Base-by-base conservation (phyloP, 2,113 vertebrate species). In the Zosterops lateralis region DNA sequence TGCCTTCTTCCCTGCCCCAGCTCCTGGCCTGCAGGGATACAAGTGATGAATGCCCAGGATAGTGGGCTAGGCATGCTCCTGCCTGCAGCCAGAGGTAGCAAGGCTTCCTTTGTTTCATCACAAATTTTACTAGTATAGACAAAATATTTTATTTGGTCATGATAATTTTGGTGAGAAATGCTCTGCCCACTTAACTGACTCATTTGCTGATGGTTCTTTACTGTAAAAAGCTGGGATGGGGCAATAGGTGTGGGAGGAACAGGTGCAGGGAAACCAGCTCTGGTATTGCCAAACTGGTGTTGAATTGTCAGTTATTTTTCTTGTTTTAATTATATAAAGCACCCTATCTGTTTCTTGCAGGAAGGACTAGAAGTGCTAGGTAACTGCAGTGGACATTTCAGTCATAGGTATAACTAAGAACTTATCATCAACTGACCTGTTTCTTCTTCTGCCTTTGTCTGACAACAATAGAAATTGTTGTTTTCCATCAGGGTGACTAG, bases 1-100 rank as follows among this genome's bases (percentile, higher is more conserved):
- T 24, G 20, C 21, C 6, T 17, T 54, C 32, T 47, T 38, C 45
- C 34, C 12, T 84, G 47, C 57, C 24, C 47, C 53, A 45, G 31
- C 21, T 61, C 16, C 4, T 4, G 26, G 19, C 2, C 72, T n/a
- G 14, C 50, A 76, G 61, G 32, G 24, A 47, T 25, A 4, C 7
- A 5, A 4, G 14, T 51, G 44, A 8, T 8, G 6, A 47, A 28
- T 1, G 1, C 14, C 19, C 15, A 21, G 18, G 25, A 36, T 9
- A 76, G 54, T 1, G 3, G 29, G 14, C 15, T 40, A 6, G 36
- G 47, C 29, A 18, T 12, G 6, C 42, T 50, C 7, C 62, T 74
- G 22, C 29, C 44, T 10, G 2, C 42, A 76, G 53, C 13, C 31
- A 51, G 22, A 20, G 21, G 12, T 29, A 58, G 34, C 56, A 76